A percentile compares a stretch with the other conserved stretches of the same genome.
These are phyloP conservation scores for Spinibarbus caldwelli DNA, from an alignment of 2,797 vertebrate genomes.

Conservation along the genomic window DNA sequence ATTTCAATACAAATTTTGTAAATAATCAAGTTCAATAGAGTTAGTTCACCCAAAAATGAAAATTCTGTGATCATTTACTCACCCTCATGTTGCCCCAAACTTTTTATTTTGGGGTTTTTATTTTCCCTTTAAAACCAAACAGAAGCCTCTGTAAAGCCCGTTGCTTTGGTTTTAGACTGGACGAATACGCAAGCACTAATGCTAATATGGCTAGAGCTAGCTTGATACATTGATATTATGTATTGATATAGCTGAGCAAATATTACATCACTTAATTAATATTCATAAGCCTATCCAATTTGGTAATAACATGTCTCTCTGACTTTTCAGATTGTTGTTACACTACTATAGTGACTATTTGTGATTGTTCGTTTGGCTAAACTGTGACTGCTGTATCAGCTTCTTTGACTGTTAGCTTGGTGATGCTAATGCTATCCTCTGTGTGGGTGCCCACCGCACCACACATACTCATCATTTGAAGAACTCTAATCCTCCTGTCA, in stretches of 20 bases:
- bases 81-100: background rate
- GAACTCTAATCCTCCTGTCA: slow-evolving; percentile 29
- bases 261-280: background rate
- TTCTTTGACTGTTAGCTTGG: slow-evolving; percentile 4
- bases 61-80: background rate
- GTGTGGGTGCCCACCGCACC: slow-evolving; percentile 10
- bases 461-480: slow-evolving; percentile 40
- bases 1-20: too few relatives aligned
- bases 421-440: slow-evolving; percentile 10
- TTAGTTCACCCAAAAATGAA: background rate
- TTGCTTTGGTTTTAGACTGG: background rate
- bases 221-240: background rate
- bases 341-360: background rate
- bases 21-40: too few relatives aligned
- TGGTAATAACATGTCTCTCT: background rate
- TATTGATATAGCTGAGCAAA: background rate
- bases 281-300: background rate
- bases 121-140: background rate
- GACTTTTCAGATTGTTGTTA: background rate
- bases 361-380: background rate
- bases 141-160: background rate
- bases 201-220: slow-evolving; percentile 1
- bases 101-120: background rate
- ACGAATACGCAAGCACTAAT: background rate
- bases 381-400: background rate